A percentile compares a stretch with the other conserved stretches of the same genome.
These are phyloP conservation scores for Folsomia candida DNA, from an alignment of 2,888 invertebrate species.

Conservation along the genomic window DNA sequence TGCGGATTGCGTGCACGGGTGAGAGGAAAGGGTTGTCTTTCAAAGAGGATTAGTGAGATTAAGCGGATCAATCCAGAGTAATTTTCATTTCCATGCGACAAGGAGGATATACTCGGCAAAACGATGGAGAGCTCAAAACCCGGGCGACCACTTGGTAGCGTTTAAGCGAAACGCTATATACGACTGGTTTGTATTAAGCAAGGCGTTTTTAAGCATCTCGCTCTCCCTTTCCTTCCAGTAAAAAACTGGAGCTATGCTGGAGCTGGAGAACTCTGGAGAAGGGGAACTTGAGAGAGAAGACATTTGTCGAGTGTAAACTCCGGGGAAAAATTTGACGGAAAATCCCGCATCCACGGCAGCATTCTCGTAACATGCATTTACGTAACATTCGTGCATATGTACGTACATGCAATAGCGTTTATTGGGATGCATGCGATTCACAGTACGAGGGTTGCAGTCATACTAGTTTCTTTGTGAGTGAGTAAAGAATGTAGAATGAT, in stretches of 20 bases:
- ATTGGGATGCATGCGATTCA: too few species aligned
- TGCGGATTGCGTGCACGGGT: too few species aligned
- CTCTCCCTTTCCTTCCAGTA: neutral
- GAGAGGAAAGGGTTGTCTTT: too few species aligned
- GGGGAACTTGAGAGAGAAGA: neutral
- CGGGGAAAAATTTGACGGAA: neutral
- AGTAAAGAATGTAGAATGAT: too few species aligned
- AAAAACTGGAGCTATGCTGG: neutral
- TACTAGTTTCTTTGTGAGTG: too few species aligned
- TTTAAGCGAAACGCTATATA: too few species aligned
- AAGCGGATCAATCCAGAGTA: neutral
- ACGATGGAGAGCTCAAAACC: too few species aligned
- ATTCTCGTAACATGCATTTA: too few species aligned
- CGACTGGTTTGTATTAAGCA: neutral
- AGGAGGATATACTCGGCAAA: neutral
- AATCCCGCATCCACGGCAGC: slow-evolving; percentile 8
- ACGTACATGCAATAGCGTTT: too few species aligned
- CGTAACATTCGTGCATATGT: too few species aligned
- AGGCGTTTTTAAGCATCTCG: neutral
- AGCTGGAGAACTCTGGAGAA: neutral
- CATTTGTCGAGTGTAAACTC: neutral
- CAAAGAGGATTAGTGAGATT: neutral
- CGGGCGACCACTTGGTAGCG: too few species aligned
- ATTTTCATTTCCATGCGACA: neutral
- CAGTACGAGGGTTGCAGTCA: too few species aligned